Conservation (phyloP, 35 echinoderm and acorn worm genomes). For the Ophioderma brevispina region DNA sequence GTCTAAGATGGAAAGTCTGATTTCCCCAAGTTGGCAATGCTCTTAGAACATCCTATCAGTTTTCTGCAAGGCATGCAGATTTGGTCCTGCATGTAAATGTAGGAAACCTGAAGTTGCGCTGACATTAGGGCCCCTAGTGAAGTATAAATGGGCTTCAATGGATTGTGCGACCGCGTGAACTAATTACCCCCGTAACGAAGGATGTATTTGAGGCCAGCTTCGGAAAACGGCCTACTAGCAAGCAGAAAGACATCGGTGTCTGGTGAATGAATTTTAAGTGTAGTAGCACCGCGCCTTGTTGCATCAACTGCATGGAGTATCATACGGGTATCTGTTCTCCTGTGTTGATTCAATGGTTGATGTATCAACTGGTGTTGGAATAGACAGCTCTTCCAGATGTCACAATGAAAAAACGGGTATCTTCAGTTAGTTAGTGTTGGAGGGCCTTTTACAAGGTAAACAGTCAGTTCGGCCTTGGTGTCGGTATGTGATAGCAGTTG, state of each 20-base stretch:
- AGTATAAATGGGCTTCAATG: neutral
- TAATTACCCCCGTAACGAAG: neutral
- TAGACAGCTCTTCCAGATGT: neutral
- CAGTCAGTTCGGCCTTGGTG: constrained; percentile 9
- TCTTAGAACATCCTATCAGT: neutral
- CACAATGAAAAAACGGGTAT: neutral
- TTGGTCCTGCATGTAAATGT: neutral
- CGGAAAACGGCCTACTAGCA: constrained; percentile 11
- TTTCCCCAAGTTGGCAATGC: neutral
- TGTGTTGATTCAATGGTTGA: constrained; percentile 15
- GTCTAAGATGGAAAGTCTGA: neutral
- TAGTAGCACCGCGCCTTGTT: constrained; percentile 5
- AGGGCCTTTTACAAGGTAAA: constrained; percentile 17
- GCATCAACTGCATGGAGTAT: too few species aligned
- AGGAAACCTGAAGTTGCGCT: neutral
- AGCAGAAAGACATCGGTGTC: constrained; percentile 66
- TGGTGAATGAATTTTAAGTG: constrained; percentile 14
- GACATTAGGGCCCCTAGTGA: neutral
- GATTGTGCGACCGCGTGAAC: neutral
- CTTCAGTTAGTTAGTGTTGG: neutral
- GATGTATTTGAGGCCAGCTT: neutral
- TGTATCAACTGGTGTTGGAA: constrained; percentile 1
- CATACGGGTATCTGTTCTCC: constrained; percentile 34
- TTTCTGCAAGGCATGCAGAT: neutral
- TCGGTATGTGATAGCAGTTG: too few species aligned